Evolutionary conservation across 2,113 vertebrate genomes (phyloP).

Genomic region (Thymallus thymallus): DNA sequence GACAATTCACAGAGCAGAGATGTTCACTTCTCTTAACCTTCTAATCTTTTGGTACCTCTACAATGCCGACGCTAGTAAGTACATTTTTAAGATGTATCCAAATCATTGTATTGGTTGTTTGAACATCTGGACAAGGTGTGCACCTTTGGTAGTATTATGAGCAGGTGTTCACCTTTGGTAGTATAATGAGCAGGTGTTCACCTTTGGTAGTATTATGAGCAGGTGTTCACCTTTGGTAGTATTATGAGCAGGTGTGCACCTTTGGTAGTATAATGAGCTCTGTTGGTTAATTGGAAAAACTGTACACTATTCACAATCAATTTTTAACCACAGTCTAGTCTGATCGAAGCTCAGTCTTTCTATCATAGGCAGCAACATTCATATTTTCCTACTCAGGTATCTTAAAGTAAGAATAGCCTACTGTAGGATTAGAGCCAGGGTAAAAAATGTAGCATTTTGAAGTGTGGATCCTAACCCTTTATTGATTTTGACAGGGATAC

Average conservation of each 20-base stretch:
- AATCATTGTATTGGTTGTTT: background rate
- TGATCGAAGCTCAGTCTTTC: no score
- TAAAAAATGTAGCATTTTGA: no score
- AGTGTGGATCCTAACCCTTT: background rate
- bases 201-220: background rate
- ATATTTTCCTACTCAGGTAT: no score
- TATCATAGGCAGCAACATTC: no score
- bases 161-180: background rate
- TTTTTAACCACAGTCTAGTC: no score
- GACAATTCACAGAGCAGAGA: conserved; percentile 3
- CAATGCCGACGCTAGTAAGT: background rate
- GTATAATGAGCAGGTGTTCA: background rate
- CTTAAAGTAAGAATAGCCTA: no score
- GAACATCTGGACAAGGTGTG: background rate
- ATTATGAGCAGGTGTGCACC: background rate
- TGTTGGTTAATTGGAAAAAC: background rate
- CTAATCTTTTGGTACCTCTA: background rate
- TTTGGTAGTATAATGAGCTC: background rate
- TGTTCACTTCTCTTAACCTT: background rate
- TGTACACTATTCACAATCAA: background rate
- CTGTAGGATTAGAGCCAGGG: no score
- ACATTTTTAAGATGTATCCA: background rate
- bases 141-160: background rate
- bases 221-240: background rate
- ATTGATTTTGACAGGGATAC: background rate